phyloP scores from a whole-genome alignment of 2,888 invertebrate genomes.

The Lumbricus terrestris region DNA sequence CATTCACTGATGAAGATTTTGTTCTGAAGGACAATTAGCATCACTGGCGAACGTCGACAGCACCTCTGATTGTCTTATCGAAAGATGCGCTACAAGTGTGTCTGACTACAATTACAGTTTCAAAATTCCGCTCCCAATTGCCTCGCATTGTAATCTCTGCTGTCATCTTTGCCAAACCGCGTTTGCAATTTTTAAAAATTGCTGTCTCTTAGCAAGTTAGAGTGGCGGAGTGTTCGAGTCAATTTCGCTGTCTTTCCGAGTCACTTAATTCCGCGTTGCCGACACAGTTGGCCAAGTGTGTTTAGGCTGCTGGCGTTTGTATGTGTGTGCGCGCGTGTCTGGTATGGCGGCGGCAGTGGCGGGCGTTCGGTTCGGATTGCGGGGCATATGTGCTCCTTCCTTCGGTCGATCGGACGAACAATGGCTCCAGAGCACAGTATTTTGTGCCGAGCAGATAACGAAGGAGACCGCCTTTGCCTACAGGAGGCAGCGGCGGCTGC shows the following conservation, averaged over 20 bases:
- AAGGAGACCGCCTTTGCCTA: slow-evolving; percentile 3
- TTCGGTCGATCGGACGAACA: too few species aligned
- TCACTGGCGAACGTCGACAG: too few species aligned
- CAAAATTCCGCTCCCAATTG: too few species aligned
- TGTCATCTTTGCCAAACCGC: neutral
- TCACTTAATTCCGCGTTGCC: neutral
- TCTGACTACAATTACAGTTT: too few species aligned
- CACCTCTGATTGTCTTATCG: too few species aligned
- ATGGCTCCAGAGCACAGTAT: slow-evolving; percentile 3
- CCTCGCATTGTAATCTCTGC: too few species aligned
- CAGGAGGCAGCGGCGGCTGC: neutral
- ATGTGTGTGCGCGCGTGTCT: neutral
- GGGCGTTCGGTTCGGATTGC: neutral
- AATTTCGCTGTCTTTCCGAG: neutral
- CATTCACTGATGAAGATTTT: too few species aligned
- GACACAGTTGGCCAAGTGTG: neutral
- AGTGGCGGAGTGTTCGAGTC: neutral
- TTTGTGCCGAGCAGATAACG: neutral
- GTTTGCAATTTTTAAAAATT: neutral
- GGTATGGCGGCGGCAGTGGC: neutral
- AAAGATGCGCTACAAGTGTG: too few species aligned
- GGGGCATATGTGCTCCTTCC: neutral
- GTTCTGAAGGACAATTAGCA: too few species aligned
- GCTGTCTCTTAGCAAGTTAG: neutral
- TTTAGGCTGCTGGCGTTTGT: neutral